phyloP scores from a whole-genome alignment of 2,888 invertebrate species.

The Villa cingulata region DNA sequence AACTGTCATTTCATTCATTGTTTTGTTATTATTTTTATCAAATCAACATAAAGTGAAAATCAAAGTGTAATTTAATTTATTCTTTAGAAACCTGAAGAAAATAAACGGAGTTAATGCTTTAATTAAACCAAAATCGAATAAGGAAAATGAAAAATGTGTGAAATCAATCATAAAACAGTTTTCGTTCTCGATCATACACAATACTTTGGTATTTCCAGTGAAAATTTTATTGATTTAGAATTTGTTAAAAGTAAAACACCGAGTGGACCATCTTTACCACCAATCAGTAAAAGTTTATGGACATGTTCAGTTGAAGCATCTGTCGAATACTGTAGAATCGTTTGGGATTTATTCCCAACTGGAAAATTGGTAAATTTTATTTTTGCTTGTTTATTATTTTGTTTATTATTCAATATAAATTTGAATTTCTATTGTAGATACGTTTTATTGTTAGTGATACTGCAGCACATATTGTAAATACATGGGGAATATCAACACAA shows the following conservation, averaged over 20 bases:
- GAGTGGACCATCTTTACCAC: conserved; percentile 61
- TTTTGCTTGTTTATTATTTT: background rate
- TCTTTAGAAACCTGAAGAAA: too few relatives aligned
- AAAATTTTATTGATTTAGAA: conserved; percentile 32
- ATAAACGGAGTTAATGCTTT: too few relatives aligned
- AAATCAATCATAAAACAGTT: conserved; percentile 80
- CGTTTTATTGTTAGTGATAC: conserved; percentile 78
- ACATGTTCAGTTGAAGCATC: conserved; percentile 91
- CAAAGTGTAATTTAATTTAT: too few relatives aligned
- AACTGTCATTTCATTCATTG: too few relatives aligned
- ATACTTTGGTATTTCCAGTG: conserved; percentile 60
- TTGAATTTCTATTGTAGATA: conserved; percentile 42
- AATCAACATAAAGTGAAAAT: too few relatives aligned
- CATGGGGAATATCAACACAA: conserved; percentile 72
- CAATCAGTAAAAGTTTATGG: conserved; percentile 89
- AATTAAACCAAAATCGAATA: too few relatives aligned
- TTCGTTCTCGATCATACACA: conserved; percentile 91
- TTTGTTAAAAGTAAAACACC: conserved; percentile 44
- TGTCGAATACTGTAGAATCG: conserved; percentile 90
- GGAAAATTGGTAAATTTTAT: conserved; percentile 57
- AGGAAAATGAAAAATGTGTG: conserved; percentile 16
- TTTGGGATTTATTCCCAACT: conserved; percentile 92
- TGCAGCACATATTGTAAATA: conserved; percentile 71
- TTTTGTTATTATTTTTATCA: too few relatives aligned
- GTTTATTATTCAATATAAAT: background rate